A percentile compares a stretch with the other conserved stretches of the same genome.
Evolutionary conservation across 2,113 vertebrate genomes (phyloP).

Genomic region (Cyprinodon variegatus): DNA sequence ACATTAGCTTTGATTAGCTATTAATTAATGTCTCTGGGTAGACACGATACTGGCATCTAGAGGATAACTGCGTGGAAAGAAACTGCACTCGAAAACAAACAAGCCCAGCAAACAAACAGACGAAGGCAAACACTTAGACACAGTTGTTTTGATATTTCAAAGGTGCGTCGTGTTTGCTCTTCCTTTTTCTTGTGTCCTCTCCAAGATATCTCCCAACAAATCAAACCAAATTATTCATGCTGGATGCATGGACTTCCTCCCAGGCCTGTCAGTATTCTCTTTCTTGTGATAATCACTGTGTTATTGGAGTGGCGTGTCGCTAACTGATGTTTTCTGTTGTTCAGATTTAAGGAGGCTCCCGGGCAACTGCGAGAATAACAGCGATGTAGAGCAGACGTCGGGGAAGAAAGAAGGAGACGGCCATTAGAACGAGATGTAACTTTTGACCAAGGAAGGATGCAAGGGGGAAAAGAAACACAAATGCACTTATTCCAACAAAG

Average conservation of each 20-base stretch:
- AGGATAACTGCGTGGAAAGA: constrained; percentile 76
- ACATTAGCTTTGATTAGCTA: constrained; percentile 86
- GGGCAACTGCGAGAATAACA: constrained; percentile 71
- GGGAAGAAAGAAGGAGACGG: constrained; percentile 59
- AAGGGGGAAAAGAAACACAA: constrained; percentile 2
- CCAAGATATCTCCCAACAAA: constrained; percentile 76
- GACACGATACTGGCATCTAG: constrained; percentile 75
- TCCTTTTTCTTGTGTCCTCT: constrained; percentile 77
- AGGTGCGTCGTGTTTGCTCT: constrained; percentile 72
- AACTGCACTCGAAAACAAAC: constrained; percentile 75
- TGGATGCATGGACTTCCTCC: constrained; percentile 70
- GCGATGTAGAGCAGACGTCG: constrained; percentile 54
- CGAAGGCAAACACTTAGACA: constrained; percentile 72
- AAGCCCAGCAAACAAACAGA: constrained; percentile 73
- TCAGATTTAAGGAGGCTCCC: constrained; percentile 86
- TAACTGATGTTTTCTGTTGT: constrained; percentile 75
- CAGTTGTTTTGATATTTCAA: constrained; percentile 80
- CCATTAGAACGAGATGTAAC: constrained; percentile 15
- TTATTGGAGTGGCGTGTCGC: constrained; percentile 68
- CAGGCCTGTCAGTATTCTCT: constrained; percentile 72
- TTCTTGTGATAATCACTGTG: constrained; percentile 77
- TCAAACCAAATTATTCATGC: constrained; percentile 83
- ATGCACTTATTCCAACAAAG: constrained; percentile 11
- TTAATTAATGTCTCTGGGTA: constrained; percentile 84
- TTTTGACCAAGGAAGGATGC: constrained; percentile 35